Evolutionary conservation across 2,797 vertebrate species (phyloP).

Genomic region (Bovichtus diacanthus): DNA sequence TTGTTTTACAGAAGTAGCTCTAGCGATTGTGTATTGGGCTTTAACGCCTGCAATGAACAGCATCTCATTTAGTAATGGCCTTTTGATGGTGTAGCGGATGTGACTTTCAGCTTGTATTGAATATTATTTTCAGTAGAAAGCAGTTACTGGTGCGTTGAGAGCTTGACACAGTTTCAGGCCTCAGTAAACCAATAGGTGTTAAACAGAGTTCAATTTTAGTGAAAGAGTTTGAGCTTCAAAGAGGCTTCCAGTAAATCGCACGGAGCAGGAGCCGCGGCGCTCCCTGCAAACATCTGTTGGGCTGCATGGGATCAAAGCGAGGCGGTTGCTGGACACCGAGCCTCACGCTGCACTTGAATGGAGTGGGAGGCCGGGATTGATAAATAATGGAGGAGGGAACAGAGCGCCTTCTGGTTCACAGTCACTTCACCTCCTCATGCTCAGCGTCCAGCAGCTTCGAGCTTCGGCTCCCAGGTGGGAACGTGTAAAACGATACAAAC

Average conservation of each 20-base stretch:
- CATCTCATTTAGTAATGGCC: too few relatives aligned
- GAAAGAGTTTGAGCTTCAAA: conserved; percentile 34
- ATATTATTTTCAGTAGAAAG: background rate
- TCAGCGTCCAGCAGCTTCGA: conserved; percentile 11
- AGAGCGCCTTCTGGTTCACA: conserved; percentile 36
- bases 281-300: conserved; percentile 36
- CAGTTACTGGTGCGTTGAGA: background rate
- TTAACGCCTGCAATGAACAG: too few relatives aligned
- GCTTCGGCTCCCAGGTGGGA: conserved; percentile 1
- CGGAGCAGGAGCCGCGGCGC: background rate
- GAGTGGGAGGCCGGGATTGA: conserved; percentile 27
- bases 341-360: conserved; percentile 13
- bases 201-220: conserved; percentile 5
- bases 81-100: too few relatives aligned
- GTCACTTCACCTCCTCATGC: conserved; percentile 30
- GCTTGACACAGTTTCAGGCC: background rate
- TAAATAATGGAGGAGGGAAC: conserved; percentile 53
- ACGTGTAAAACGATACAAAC: background rate
- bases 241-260: background rate
- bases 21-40: too few relatives aligned
- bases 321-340: conserved; percentile 20
- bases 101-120: background rate
- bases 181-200: background rate
- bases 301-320: conserved; percentile 39
- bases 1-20: background rate